A percentile compares a stretch with the other conserved stretches of the same genome.
Conservation (phyloP, 2,113 vertebrate genomes). For the Oryzias curvinotus region DNA sequence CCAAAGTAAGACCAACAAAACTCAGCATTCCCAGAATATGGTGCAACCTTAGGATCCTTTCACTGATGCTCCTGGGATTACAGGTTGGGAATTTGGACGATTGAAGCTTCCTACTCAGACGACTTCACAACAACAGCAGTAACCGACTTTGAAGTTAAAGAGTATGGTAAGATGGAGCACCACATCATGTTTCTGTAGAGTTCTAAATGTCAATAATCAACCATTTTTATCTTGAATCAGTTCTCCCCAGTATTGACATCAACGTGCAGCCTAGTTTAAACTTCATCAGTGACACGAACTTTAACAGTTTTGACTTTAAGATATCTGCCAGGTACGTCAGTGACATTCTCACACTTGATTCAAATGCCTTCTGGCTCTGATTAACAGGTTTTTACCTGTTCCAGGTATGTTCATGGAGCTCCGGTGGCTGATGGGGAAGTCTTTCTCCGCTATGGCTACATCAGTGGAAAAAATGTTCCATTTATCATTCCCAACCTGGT, state of each 20-base stretch:
- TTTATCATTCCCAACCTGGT: slow-evolving; percentile 62
- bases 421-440: slow-evolving; percentile 50
- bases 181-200: not conserved
- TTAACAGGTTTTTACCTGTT: not conserved
- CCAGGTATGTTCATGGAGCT: slow-evolving; percentile 68
- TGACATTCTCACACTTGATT: no score
- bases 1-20: slow-evolving; percentile 82
- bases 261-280: slow-evolving; percentile 55
- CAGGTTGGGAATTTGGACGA: slow-evolving; percentile 89
- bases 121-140: slow-evolving; percentile 79
- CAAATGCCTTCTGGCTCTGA: not conserved
- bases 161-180: slow-evolving; percentile 76
- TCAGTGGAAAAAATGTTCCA: slow-evolving; percentile 24
- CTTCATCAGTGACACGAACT: slow-evolving; percentile 59
- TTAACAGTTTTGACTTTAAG: slow-evolving; percentile 60
- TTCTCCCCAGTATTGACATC: slow-evolving; percentile 76
- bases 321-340: slow-evolving; percentile 66
- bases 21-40: fast-evolving
- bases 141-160: slow-evolving; percentile 88
- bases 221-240: slow-evolving; percentile 30
- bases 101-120: slow-evolving; percentile 85
- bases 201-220: not conserved
- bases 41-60: not conserved
- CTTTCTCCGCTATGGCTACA: slow-evolving; percentile 67
- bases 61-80: not conserved